Conservation (phyloP, 2,797 vertebrate species). For the Hylomyscus alleni region DNA sequence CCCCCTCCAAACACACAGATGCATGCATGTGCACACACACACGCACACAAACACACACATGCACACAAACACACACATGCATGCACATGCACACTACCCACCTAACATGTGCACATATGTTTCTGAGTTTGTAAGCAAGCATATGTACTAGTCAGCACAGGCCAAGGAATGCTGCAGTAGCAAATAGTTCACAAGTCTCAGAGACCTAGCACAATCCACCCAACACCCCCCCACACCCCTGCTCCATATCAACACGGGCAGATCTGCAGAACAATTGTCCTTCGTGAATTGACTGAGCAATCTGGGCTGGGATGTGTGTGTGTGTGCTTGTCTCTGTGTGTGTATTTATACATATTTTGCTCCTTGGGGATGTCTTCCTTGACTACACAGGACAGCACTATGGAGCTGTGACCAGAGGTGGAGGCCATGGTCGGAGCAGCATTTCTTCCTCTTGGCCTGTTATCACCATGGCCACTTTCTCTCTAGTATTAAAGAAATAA, state of each 20-base stretch:
- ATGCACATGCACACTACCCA: not conserved
- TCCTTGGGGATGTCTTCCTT: not conserved
- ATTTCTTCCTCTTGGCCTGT: not conserved
- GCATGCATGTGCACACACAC: not conserved
- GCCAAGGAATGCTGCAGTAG: not conserved
- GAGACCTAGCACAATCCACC: not conserved
- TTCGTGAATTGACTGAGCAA: not conserved
- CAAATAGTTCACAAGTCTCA: not conserved
- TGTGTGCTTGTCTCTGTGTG: not conserved
- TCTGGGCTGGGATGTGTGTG: not conserved
- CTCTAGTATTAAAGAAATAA: not conserved
- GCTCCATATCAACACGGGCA: not conserved
- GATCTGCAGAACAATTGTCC: not conserved
- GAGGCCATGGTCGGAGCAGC: not conserved
- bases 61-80: not conserved
- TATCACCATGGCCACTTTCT: not conserved
- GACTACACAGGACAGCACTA: too few relatives aligned
- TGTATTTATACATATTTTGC: too few relatives aligned
- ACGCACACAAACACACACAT: not conserved
- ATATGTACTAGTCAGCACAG: not conserved
- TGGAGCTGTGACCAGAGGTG: not conserved
- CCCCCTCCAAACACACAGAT: not conserved
- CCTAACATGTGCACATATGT: not conserved
- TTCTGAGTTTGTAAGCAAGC: constrained; percentile 25
- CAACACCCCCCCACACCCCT: not conserved